Evolutionary conservation across 2,113 vertebrate genomes (phyloP), one percentile per base, ranked within the genome.

Genomic region (Prionailurus bengalensis): DNA sequence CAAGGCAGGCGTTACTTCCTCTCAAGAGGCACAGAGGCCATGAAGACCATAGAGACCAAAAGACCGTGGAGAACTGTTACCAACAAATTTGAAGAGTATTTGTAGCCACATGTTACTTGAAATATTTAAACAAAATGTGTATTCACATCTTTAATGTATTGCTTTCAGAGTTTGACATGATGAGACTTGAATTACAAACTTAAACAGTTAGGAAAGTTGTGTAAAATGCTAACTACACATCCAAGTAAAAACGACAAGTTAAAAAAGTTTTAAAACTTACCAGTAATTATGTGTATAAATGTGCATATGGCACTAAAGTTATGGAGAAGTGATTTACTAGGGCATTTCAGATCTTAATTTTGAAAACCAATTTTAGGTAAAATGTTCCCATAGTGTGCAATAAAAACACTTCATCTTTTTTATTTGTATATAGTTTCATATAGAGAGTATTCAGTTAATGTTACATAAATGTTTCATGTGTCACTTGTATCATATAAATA

Each of bases 271-370:
- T 48, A 80, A 92, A 89, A 48, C 15, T 89, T 91, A 31, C 19
- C 10, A 70, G 23, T 66, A 15, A 80, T n/a, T 80, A 8, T 27
- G 29, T 48, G 2, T 29, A 65, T 97, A 94, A 80, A 76, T 53
- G 39, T 91, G 39, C 76, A 42, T 27, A 29, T 21, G 39, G 39
- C 8, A 61, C 29, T 88, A 33, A 45, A 7, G 12, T 25, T 66
- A 42, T 21, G 66, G 76, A 84, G 33, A 76, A 94, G 3, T 89
- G 42, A 92, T 81, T 94, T 94, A n/a, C 42, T 76, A 29, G n/a
- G n/a, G 6, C 15, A 81, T 15, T 65, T 21, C 15, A 81, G 58
- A 85, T 78, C 25, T 94, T 95, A 95, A 92, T 91, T 95, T 91
- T 89, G 53, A 71, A 89, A 76, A 8, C 14, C 65, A 55, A n/a